Base-by-base conservation (phyloP, 2,113 vertebrate species). In the Riparia riparia region DNA sequence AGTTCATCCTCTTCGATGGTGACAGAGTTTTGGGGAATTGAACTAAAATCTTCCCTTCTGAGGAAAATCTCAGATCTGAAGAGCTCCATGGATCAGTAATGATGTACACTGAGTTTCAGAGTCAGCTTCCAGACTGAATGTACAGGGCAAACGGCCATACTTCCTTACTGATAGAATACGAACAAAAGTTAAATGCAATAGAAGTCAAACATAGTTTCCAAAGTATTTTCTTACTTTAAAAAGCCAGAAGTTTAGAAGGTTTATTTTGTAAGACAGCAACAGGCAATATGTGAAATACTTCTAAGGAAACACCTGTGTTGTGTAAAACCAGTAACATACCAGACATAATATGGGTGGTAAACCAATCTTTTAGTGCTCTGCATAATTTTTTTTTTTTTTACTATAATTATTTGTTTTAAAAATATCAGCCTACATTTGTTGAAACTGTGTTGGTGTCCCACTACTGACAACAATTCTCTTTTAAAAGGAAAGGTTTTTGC, bases 271-370 rank as follows among this genome's bases (percentile, higher is more conserved):
- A 85, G 47, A 49, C 31, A 77, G 32, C 56, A 93, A 53, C 3
- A 76, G 29, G 66, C 53, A 84, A 71, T 34, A 61, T 37, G 19
- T 57, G 76, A 78, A 81, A 31, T 44, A 58, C 28, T 87, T 95
- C 34, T 82, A 81, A 94, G 96, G 94, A 98, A 97, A 93, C 95
- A 98, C 96, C 97, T 97, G 97, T 76, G 70, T 63, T 72, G 70
- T 82, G 81, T 82, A 92, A 96, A 95, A 89, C 8, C 26, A 81
- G 61, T 45, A 53, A 37, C 50, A 45, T 82, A 89, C 95, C 85
- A 85, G 82, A 54, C 22, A 1, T 78, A 81, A 34, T 31, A 63
- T 61, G 79, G 63, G 77, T 71, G 56, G 83, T 50, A 73, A 93
- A 83, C 7, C 37, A 85, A 73, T 71, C 25, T 61, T 73, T 70